phyloP scores from a whole-genome alignment of 2,888 invertebrate species.

The Pediacus dermestoides region DNA sequence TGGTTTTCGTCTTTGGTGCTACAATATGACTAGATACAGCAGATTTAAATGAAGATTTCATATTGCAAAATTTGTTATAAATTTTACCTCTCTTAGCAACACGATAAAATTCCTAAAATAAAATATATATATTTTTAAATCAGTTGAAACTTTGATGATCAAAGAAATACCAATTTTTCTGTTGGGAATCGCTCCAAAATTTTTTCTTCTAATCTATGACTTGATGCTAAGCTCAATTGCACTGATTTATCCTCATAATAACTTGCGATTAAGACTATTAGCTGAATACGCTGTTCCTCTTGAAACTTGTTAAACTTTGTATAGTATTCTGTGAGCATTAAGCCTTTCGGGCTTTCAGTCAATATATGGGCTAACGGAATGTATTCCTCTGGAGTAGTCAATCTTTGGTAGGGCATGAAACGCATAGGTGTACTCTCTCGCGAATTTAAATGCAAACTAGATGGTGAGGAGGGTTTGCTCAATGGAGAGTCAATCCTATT shows the following conservation, averaged over 20 bases:
- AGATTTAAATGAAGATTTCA: too few relatives aligned
- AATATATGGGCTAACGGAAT: constrained; percentile 15
- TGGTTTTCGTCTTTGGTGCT: too few relatives aligned
- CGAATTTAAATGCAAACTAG: constrained; percentile 2
- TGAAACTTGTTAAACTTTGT: constrained; percentile 21
- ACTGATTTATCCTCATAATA: constrained; percentile 23
- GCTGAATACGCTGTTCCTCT: constrained; percentile 22
- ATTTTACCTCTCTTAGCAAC: constrained; percentile 20
- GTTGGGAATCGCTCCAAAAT: constrained; percentile 25
- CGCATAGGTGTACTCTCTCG: constrained; percentile 5
- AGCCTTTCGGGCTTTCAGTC: constrained; percentile 17
- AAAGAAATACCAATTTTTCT: constrained; percentile 24
- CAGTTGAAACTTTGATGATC: not conserved
- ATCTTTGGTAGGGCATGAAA: too few relatives aligned
- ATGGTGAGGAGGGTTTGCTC: not conserved
- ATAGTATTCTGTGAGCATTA: constrained; percentile 20
- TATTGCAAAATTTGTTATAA: constrained; percentile 25
- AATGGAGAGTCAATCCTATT: too few relatives aligned
- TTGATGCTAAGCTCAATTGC: constrained; percentile 17
- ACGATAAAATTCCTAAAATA: constrained; percentile 26
- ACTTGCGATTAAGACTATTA: constrained; percentile 18
- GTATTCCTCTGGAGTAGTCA: not conserved
- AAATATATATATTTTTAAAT: constrained; percentile 8
- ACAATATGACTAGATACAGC: too few relatives aligned
- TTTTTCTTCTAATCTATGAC: constrained; percentile 25